These are phyloP conservation scores for Lithobates sylvaticus DNA, from an alignment of 2,797 vertebrate genomes.

Conservation along the genomic window DNA sequence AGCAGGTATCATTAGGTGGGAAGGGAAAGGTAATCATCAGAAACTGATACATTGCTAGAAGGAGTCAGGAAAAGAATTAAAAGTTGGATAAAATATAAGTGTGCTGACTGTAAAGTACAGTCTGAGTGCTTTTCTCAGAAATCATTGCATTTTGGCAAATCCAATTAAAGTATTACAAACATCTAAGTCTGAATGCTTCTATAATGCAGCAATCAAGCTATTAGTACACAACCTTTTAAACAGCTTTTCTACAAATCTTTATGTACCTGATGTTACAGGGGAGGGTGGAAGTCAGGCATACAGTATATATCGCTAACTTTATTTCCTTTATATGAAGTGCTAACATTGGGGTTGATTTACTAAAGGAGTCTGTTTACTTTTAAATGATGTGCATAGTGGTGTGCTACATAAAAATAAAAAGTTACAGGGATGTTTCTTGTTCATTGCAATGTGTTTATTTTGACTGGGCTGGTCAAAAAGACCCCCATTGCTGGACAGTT, in stretches of 20 bases:
- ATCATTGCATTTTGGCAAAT: constrained; percentile 26
- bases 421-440: no score
- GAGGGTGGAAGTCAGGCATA: no score
- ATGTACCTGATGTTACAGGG: no score
- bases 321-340: no score
- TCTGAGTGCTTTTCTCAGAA: constrained; percentile 1
- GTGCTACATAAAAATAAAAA: no score
- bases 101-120: neutral
- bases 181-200: constrained; percentile 9
- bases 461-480: no score
- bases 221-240: neutral
- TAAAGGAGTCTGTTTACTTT: no score
- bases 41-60: neutral
- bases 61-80: neutral
- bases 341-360: no score
- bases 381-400: no score
- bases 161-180: neutral
- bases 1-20: neutral
- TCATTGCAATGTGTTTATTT: no score
- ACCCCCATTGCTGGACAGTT: no score
- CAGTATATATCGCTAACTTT: no score
- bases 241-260: neutral
- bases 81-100: neutral
- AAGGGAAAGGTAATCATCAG: neutral
- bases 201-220: neutral